phyloP scores from a whole-genome alignment of 1,140 invertebrate genomes.

The Drosophila fuyamai region DNA sequence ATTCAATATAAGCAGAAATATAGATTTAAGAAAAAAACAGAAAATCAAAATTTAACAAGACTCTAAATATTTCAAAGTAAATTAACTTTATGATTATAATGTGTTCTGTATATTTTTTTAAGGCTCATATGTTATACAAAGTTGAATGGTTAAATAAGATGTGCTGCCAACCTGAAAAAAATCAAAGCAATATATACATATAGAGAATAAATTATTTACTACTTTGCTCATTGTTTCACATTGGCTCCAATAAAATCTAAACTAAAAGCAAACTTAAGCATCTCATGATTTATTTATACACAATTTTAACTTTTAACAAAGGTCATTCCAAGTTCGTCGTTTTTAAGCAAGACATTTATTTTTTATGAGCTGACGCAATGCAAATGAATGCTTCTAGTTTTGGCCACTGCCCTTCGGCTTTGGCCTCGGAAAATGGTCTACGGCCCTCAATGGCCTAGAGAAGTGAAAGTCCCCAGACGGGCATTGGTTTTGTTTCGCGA shows the following conservation, averaged over 20 bases:
- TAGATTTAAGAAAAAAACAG: too few relatives aligned
- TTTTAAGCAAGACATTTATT: constrained; percentile 10
- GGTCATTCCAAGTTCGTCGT: not conserved
- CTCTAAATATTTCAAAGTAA: too few relatives aligned
- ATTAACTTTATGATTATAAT: too few relatives aligned
- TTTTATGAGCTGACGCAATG: constrained; percentile 36
- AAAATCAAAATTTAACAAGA: too few relatives aligned
- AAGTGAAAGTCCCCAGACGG: not conserved
- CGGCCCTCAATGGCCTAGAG: constrained; percentile 9
- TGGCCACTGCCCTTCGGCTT: constrained; percentile 7
- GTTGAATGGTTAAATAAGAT: not conserved
- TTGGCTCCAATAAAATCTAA: not conserved
- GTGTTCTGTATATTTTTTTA: too few relatives aligned
- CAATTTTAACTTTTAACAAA: not conserved
- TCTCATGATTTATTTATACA: constrained; percentile 5
- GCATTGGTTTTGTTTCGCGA: constrained; percentile 28
- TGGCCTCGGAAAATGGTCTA: constrained; percentile 10
- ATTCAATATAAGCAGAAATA: too few relatives aligned
- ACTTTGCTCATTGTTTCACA: constrained; percentile 1
- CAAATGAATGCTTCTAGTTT: constrained; percentile 31
- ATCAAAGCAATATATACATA: not conserved
- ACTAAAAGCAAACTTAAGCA: not conserved
- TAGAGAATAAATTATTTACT: not conserved
- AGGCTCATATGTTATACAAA: too few relatives aligned
- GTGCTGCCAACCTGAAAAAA: not conserved